These are phyloP conservation scores for Drosophila kuntzei DNA, from an alignment of 2,888 invertebrate species.

Conservation along the genomic window DNA sequence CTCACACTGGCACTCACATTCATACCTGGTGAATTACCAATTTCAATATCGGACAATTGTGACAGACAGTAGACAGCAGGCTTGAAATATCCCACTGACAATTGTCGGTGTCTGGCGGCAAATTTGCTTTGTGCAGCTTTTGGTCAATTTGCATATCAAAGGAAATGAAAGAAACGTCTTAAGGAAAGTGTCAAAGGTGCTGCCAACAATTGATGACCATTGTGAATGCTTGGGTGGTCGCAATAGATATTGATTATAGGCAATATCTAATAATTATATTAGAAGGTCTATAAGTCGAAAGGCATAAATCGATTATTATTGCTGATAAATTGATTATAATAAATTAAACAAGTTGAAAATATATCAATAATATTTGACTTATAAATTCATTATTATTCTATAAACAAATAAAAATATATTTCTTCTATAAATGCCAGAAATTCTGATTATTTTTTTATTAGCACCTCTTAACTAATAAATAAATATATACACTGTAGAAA, in stretches of 20 bases:
- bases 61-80: constrained; percentile 60
- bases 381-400: too few species aligned
- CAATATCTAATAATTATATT: constrained; percentile 23
- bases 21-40: constrained; percentile 63
- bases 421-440: too few species aligned
- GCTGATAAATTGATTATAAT: neutral
- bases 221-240: constrained; percentile 57
- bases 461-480: too few species aligned
- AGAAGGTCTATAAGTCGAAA: neutral
- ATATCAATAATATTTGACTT: neutral
- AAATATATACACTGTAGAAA: too few species aligned
- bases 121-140: constrained; percentile 72
- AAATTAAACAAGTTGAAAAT: neutral
- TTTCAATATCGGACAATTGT: constrained; percentile 68
- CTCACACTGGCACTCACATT: constrained; percentile 3
- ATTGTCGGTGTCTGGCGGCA: constrained; percentile 63
- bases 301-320: neutral
- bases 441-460: too few species aligned
- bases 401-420: too few species aligned
- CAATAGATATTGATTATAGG: constrained; percentile 16
- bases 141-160: constrained; percentile 74
- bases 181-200: constrained; percentile 62
- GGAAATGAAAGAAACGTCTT: constrained; percentile 39
- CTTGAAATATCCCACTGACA: constrained; percentile 59
- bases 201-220: constrained; percentile 54